These are phyloP conservation scores for Lissocephala sabroskyi DNA, from an alignment of 2,888 invertebrate genomes.

Conservation along the genomic window DNA sequence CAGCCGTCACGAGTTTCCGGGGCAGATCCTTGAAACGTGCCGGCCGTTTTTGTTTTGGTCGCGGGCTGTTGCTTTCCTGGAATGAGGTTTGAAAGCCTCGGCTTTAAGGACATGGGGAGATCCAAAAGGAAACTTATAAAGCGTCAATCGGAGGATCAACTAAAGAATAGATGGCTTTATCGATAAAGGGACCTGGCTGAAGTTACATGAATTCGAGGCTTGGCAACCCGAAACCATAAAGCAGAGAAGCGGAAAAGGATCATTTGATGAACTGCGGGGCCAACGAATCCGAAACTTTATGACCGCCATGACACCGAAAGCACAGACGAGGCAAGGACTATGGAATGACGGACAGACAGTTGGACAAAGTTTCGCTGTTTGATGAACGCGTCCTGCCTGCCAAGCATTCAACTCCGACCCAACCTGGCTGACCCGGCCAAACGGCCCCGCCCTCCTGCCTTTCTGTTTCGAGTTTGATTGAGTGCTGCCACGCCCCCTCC, in stretches of 20 bases:
- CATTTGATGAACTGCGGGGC: too few species aligned
- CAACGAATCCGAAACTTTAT: too few species aligned
- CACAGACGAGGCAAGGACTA: too few species aligned
- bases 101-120: constrained; percentile 29
- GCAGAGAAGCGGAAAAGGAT: too few species aligned
- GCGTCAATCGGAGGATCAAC: too few species aligned
- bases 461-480: constrained; percentile 43
- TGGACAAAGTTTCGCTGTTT: constrained; percentile 26
- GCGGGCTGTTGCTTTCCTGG: background rate
- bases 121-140: too few species aligned
- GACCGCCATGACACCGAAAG: too few species aligned
- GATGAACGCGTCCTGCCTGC: constrained; percentile 39
- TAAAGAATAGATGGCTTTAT: too few species aligned
- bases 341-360: background rate
- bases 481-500: constrained; percentile 25
- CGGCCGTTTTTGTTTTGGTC: constrained; percentile 14
- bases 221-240: too few species aligned
- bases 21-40: constrained; percentile 50
- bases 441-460: background rate
- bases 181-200: too few species aligned
- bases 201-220: too few species aligned
- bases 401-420: constrained; percentile 1
- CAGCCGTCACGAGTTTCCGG: constrained; percentile 46
- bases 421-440: constrained; percentile 7
- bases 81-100: constrained; percentile 4